Percentiles rank a stretch among this genome's conserved stretches.
Conservation (phyloP, 2,797 vertebrate species). For the Sorex maritimensis region DNA sequence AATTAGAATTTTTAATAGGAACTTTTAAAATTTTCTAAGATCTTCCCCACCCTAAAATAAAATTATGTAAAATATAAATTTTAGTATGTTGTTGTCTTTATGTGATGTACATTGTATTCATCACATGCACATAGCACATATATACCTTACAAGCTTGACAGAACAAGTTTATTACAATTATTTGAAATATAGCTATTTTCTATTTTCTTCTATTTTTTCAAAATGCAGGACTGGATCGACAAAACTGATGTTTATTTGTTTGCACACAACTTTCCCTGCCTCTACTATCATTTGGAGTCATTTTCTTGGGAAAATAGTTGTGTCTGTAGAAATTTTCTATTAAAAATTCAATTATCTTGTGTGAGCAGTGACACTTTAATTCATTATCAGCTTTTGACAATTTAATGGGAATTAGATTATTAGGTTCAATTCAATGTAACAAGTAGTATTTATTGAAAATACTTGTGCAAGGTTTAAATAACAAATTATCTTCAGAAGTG, state of each 20-base stretch:
- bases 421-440: slow-evolving; percentile 61
- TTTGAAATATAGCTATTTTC: not conserved
- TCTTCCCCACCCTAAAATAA: not conserved
- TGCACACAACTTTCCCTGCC: not conserved
- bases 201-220: not conserved
- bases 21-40: not conserved
- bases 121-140: not conserved
- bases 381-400: slow-evolving; percentile 72
- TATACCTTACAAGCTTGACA: not conserved
- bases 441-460: slow-evolving; percentile 70
- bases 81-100: not conserved
- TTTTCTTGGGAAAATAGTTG: slow-evolving; percentile 15
- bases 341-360: slow-evolving; percentile 68
- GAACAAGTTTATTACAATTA: not conserved
- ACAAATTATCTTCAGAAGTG: slow-evolving; percentile 41
- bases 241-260: slow-evolving; percentile 20
- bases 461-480: slow-evolving; percentile 53
- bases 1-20: not conserved
- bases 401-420: slow-evolving; percentile 68
- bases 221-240: not conserved
- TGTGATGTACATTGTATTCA: not conserved
- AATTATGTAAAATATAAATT: not conserved
- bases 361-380: slow-evolving; percentile 43
- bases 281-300: not conserved
- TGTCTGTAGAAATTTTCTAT: slow-evolving; percentile 52